Percentiles rank a stretch among this genome's conserved stretches.
Conservation (phyloP, 2,888 invertebrate species). For the Polydrusus cervinus region DNA sequence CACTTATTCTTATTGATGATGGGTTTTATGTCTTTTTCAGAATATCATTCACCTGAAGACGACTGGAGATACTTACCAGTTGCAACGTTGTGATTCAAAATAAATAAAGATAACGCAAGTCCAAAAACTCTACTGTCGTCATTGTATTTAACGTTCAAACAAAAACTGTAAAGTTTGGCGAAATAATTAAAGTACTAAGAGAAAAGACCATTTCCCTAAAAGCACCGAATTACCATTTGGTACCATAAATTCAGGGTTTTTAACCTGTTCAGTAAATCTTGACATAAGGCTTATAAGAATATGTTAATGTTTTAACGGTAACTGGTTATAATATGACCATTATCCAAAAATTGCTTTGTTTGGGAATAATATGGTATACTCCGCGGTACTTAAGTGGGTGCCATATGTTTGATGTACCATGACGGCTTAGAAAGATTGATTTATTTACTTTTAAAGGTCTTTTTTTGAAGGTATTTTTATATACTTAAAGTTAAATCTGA, state of each 20-base stretch:
- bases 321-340: constrained; percentile 1
- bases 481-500: too few species aligned
- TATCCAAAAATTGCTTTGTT: constrained; percentile 23
- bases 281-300: constrained; percentile 24
- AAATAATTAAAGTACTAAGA: neutral
- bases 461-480: neutral
- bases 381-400: neutral
- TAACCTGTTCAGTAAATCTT: constrained; percentile 27
- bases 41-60: too few species aligned
- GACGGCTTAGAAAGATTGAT: neutral
- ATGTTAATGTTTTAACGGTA: constrained; percentile 36
- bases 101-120: too few species aligned
- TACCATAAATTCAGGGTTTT: constrained; percentile 15
- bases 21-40: too few species aligned
- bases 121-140: too few species aligned
- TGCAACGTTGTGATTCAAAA: too few species aligned
- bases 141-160: too few species aligned
- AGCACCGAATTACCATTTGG: neutral
- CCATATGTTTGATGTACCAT: constrained; percentile 7
- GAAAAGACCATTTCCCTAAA: neutral
- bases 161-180: neutral
- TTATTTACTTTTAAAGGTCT: neutral
- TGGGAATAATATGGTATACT: neutral
- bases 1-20: too few species aligned
- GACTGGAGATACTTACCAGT: too few species aligned